Conservation (phyloP, 2,113 vertebrate species). For the Rutilus rutilus region DNA sequence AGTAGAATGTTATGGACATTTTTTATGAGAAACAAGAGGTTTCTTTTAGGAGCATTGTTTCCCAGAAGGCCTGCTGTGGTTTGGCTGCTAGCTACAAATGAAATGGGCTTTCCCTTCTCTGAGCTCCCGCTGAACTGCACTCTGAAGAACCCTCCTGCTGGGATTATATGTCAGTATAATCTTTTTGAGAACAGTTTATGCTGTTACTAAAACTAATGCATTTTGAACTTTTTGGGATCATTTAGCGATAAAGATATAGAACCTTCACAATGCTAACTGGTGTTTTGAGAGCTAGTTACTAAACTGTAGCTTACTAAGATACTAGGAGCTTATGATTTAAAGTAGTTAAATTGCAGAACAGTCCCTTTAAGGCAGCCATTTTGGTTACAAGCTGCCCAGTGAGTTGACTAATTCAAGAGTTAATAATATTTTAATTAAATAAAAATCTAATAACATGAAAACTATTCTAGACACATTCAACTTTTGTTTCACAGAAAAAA, state of each 20-base stretch:
- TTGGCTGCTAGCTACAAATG: conserved; percentile 44
- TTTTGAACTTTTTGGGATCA: neutral
- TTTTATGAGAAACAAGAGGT: conserved; percentile 53
- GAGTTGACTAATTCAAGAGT: too few relatives aligned
- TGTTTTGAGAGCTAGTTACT: neutral
- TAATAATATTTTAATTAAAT: too few relatives aligned
- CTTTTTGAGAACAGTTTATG: neutral
- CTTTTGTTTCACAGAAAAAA: too few relatives aligned
- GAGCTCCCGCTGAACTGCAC: conserved; percentile 29
- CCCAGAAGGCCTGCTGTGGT: conserved; percentile 46
- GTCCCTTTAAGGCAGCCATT: too few relatives aligned
- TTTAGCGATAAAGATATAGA: neutral
- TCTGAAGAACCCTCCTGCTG: conserved; percentile 22
- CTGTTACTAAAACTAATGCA: neutral
- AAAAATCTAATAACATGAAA: too few relatives aligned
- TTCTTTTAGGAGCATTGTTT: conserved; percentile 47
- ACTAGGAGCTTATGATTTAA: too few relatives aligned
- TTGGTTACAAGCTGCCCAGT: too few relatives aligned
- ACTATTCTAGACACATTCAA: too few relatives aligned
- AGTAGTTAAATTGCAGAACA: too few relatives aligned
- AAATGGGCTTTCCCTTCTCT: conserved; percentile 48
- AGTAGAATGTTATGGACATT: conserved; percentile 33
- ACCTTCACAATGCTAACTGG: neutral
- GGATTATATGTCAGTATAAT: neutral
- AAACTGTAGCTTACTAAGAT: too few relatives aligned